Conservation (phyloP, 2,888 invertebrate species). For the Eubasilissa splendida region DNA sequence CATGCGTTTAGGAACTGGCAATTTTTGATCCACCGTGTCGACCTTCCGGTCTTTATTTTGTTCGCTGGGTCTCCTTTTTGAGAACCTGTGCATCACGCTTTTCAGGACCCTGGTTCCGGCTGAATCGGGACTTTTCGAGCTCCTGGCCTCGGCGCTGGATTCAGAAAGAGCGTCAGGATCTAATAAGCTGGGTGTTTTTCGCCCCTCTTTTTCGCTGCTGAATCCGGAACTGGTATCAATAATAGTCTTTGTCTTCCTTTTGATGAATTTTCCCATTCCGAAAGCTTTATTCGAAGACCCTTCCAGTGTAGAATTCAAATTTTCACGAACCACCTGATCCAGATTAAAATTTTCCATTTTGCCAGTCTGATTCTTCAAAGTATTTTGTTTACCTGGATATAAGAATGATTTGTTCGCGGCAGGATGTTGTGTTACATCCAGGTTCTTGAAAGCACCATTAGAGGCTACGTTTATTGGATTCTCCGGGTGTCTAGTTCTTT, state of each 20-base stretch:
- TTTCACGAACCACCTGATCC: conserved; percentile 66
- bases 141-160: conserved; percentile 27
- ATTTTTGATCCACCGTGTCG: neutral
- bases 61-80: conserved; percentile 37
- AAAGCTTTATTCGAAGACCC: conserved; percentile 36
- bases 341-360: conserved; percentile 71
- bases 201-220: conserved; percentile 2
- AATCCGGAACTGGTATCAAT: neutral
- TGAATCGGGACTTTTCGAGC: conserved; percentile 47
- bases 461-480: neutral
- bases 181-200: conserved; percentile 31
- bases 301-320: conserved; percentile 66
- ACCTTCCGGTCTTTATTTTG: neutral
- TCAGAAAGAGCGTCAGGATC: conserved; percentile 11
- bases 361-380: conserved; percentile 66
- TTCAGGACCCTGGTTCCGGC: conserved; percentile 49
- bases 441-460: neutral
- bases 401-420: conserved; percentile 48
- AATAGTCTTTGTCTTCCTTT: conserved; percentile 38
- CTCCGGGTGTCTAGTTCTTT: neutral
- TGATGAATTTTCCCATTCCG: conserved; percentile 56
- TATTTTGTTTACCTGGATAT: conserved; percentile 61
- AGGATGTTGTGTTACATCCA: neutral
- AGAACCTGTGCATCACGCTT: conserved; percentile 49
- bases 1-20: neutral